A percentile compares a stretch with the other conserved stretches of the same genome.
phyloP scores from a whole-genome alignment of 2,113 vertebrate genomes.

The cat (Felis catus) region F.catus_Fca126_mat1.0 CM031415.1:75192001-75192500 shows the following conservation, averaged over 20 bases:
- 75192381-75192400: background rate
- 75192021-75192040: background rate
- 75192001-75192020: background rate
- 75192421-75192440: background rate
- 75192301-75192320: accelerated
- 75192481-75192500: background rate
- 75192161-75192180: background rate
- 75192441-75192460: background rate
- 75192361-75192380: accelerated
- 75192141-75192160: too few relatives aligned
- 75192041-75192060: background rate
- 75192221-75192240: background rate
- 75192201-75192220: background rate
- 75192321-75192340: background rate
- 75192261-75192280: background rate
- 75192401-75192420: too few relatives aligned
- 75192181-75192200: background rate
- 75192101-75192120: accelerated
- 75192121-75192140: too few relatives aligned
- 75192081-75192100: accelerated
- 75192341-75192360: too few relatives aligned
- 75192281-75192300: accelerated
- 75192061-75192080: background rate
- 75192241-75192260: background rate
- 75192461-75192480: background rate